Percentiles rank a stretch among this genome's conserved stretches.
Conservation (phyloP, 2,113 vertebrate genomes). For the Ursus arctos region DNA sequence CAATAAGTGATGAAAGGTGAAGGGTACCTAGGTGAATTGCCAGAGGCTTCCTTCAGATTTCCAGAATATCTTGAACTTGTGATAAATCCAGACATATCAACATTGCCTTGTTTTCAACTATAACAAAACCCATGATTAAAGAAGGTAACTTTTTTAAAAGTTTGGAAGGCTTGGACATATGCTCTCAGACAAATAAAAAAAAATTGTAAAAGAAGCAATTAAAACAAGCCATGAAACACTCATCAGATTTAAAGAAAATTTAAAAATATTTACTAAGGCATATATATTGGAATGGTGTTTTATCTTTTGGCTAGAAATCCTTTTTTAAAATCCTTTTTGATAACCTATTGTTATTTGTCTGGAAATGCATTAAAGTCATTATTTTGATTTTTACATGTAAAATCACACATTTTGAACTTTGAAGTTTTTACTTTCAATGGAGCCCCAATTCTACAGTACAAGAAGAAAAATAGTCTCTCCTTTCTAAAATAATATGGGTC, state of each 20-base stretch:
- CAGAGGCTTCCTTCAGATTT: slow-evolving; percentile 75
- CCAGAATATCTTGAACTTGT: slow-evolving; percentile 74
- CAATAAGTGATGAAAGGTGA: slow-evolving; percentile 78
- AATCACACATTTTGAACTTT: background rate
- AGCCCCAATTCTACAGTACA: background rate
- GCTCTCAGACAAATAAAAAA: background rate
- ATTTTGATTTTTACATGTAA: background rate
- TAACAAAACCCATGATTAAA: background rate
- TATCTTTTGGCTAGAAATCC: background rate
- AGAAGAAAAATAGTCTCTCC: background rate
- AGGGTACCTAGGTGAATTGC: slow-evolving; percentile 74
- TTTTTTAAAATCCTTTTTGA: background rate
- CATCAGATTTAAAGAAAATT: background rate
- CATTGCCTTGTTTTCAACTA: background rate
- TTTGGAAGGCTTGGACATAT: background rate
- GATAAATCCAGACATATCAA: slow-evolving; percentile 40
- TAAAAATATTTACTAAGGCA: background rate
- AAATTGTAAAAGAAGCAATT: background rate
- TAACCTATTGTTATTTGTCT: background rate
- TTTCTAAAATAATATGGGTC: background rate
- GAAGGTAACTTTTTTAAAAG: background rate
- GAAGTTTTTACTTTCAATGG: background rate
- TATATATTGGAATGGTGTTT: background rate
- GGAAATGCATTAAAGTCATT: background rate
- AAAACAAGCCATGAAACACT: background rate